phyloP scores from a whole-genome alignment of 2,888 invertebrate genomes.

The Caenorhabditis wallacei region DNA sequence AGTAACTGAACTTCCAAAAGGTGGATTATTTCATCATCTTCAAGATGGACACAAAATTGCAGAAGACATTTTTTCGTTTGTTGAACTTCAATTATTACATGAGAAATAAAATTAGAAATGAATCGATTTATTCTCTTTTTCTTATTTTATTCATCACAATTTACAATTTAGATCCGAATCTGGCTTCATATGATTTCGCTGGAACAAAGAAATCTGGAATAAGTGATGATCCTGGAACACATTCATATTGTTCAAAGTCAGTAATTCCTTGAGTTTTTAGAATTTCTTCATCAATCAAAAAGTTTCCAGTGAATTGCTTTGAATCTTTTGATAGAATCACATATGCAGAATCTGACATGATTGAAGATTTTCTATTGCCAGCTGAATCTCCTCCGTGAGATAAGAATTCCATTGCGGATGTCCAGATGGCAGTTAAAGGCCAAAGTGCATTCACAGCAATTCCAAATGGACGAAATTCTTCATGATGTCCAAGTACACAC shows the following conservation, averaged over 20 bases:
- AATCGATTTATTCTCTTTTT: too few relatives aligned
- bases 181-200: conserved; percentile 16
- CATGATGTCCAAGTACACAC: conserved; percentile 96
- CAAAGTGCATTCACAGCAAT: conserved; percentile 97
- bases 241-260: conserved; percentile 91
- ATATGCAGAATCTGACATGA: conserved; percentile 90
- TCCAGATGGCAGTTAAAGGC: conserved; percentile 88
- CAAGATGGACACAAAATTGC: conserved; percentile 70
- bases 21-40: conserved; percentile 71
- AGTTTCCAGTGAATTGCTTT: conserved; percentile 88
- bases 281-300: conserved; percentile 94
- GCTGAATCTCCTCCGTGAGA: conserved; percentile 84
- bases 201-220: conserved; percentile 92
- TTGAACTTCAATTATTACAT: conserved; percentile 66
- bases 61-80: conserved; percentile 75
- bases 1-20: conserved; percentile 62
- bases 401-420: conserved; percentile 89
- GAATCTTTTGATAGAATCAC: conserved; percentile 90
- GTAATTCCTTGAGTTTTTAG: conserved; percentile 89
- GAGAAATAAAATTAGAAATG: not conserved
- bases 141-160: too few relatives aligned
- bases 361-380: conserved; percentile 61
- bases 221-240: conserved; percentile 89
- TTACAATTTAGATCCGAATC: conserved; percentile 50
- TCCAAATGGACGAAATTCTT: conserved; percentile 90